Conservation (phyloP, 2,888 invertebrate species). For the Cordilura impudica region DNA sequence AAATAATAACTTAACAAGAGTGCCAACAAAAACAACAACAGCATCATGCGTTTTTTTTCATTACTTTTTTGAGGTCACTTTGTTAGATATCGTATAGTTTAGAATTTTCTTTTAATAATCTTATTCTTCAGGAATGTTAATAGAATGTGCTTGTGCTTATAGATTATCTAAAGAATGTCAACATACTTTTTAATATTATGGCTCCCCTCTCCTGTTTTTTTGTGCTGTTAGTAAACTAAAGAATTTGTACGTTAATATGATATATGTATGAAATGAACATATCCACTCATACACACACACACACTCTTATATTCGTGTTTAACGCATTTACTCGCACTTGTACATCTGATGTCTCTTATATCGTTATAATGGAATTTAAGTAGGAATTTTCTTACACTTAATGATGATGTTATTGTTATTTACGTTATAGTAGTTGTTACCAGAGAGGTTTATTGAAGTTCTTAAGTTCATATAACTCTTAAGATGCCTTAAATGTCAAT, state of each 20-base stretch:
- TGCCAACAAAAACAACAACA: no score
- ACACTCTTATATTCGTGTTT: background rate
- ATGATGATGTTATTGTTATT: conserved; percentile 41
- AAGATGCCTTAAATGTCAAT: conserved; percentile 51
- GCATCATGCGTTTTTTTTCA: background rate
- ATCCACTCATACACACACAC: background rate
- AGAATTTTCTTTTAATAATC: background rate
- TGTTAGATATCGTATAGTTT: background rate
- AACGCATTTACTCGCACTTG: background rate
- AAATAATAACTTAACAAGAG: no score
- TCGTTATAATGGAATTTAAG: conserved; percentile 44
- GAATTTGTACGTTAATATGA: conserved; percentile 14
- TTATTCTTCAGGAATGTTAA: conserved; percentile 1
- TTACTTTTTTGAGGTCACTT: background rate
- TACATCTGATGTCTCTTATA: background rate
- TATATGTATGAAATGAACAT: background rate
- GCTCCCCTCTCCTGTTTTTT: background rate
- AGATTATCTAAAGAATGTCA: conserved; percentile 42
- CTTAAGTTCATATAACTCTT: conserved; percentile 24
- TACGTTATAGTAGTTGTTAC: conserved; percentile 12
- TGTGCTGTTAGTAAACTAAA: background rate
- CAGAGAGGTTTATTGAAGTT: conserved; percentile 25
- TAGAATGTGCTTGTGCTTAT: background rate
- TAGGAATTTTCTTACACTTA: conserved; percentile 50
- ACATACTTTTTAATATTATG: conserved; percentile 33